Base-by-base conservation (phyloP, 2,797 vertebrate genomes). In the Chromis chromis region DNA sequence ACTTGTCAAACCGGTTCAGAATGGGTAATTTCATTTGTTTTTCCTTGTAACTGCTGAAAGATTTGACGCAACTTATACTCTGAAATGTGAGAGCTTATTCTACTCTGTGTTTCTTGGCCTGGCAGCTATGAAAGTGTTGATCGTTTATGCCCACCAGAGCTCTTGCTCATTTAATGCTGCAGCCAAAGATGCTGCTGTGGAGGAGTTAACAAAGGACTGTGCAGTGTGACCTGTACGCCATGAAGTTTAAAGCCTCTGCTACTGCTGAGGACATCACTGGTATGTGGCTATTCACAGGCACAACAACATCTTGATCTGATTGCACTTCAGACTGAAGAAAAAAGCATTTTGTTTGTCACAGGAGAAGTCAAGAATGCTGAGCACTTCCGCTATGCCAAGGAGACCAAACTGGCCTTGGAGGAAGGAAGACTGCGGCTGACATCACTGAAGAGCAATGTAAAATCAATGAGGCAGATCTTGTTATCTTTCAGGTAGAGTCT, bases 101-200 rank as follows among this genome's bases (percentile, higher is more conserved):
- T 33, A 27, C 40, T 1, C 25, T 24, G 48, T 4, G 68, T 82
- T 0, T 1, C n/a, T 81, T 60, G 39, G 3, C 48, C 4, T 12
- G 4, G 55, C 53, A 93, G 94, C 79, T 1, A 95, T 89, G 77
- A 96, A 93, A 8, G 94, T 96, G 13, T 88, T 97, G 77, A 94
- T 97, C 1, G 90, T 98, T 33, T 97, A 94, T 0, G 96, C 96
- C 0, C 96, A 97, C 70, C 95, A 97, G 82, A 96, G 95, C 55
- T 77, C 91, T 27, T 86, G 65, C 10, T 97, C 96, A 40, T 94
- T 98, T 70, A 97, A 93, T 0, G 93, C 95, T 1, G 93, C 96
- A 2, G 86, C 95, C 65, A 94, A 96, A 93, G 85, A 88, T 0
- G 76, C 85, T 52, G 93, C 96, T 0, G 93, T 95, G 28, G 92